Evolutionary conservation across 2,888 invertebrate species (phyloP).

Genomic region (Incurvaria masculella): DNA sequence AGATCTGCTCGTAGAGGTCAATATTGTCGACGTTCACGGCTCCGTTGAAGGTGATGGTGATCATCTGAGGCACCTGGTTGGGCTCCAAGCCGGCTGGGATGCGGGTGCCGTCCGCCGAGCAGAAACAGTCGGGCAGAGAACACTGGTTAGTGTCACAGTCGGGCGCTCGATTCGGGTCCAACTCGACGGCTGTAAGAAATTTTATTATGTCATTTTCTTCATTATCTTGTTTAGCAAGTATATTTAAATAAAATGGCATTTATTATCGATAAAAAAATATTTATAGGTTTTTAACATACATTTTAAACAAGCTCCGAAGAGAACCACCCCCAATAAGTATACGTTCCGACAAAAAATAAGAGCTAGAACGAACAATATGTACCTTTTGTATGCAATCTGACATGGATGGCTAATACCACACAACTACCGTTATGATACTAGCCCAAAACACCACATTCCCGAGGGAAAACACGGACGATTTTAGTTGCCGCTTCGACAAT

Average conservation of each 20-base stretch:
- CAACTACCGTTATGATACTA: no score
- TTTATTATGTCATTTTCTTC: slow-evolving; percentile 4
- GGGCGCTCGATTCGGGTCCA: slow-evolving; percentile 88
- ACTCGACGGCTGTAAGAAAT: slow-evolving; percentile 70
- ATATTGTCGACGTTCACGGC: slow-evolving; percentile 92
- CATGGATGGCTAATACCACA: no score
- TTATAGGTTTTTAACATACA: background rate
- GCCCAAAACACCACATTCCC: no score
- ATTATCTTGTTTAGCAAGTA: background rate
- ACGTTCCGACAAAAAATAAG: background rate
- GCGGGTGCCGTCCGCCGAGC: slow-evolving; percentile 87
- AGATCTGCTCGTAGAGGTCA: slow-evolving; percentile 86
- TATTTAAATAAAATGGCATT: background rate
- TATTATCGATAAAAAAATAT: slow-evolving; percentile 5
- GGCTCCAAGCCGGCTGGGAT: slow-evolving; percentile 83
- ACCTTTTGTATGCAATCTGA: no score
- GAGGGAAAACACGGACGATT: no score
- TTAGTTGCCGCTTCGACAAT: no score
- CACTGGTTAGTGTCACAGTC: slow-evolving; percentile 90
- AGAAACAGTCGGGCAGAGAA: slow-evolving; percentile 87
- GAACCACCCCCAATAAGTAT: background rate
- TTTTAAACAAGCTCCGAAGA: background rate
- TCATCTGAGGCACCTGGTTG: slow-evolving; percentile 88
- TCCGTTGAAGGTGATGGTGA: slow-evolving; percentile 90
- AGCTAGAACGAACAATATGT: no score